These are phyloP conservation scores for Euphydryas editha DNA, from an alignment of 2,888 invertebrate species.

Conservation along the genomic window DNA sequence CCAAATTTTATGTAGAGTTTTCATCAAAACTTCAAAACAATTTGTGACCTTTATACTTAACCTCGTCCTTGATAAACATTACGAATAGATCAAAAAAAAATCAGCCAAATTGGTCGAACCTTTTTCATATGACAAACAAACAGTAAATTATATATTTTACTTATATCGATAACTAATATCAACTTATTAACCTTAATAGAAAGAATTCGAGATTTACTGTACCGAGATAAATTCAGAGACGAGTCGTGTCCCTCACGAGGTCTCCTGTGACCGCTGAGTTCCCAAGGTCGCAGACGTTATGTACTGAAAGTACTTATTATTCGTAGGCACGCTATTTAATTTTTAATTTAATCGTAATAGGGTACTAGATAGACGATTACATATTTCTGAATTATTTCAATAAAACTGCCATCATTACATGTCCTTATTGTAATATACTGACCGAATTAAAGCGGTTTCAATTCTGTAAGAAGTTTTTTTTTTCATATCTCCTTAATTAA, in stretches of 20 bases:
- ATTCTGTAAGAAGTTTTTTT: no score
- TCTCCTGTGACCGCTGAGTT: slow-evolving; percentile 8
- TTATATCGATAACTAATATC: no score
- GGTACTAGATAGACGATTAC: neutral
- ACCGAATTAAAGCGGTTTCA: neutral
- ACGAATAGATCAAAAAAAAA: no score
- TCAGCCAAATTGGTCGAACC: no score
- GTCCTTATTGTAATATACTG: neutral
- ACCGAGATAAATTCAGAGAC: neutral
- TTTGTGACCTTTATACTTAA: no score
- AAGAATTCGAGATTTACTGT: neutral
- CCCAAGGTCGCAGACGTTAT: slow-evolving; percentile 11
- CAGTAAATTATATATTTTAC: no score
- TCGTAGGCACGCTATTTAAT: neutral
- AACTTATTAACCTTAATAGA: no score
- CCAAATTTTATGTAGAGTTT: no score
- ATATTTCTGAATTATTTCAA: neutral
- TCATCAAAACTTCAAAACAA: no score
- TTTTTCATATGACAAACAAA: no score
- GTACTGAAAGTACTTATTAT: slow-evolving; percentile 4
- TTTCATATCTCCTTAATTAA: no score
- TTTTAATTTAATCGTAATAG: slow-evolving; percentile 4
- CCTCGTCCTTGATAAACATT: no score
- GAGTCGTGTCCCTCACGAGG: slow-evolving; percentile 9
- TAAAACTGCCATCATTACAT: neutral